Base-by-base conservation (phyloP, 2,888 invertebrate species). In the Eupithecia pulchellata region DNA sequence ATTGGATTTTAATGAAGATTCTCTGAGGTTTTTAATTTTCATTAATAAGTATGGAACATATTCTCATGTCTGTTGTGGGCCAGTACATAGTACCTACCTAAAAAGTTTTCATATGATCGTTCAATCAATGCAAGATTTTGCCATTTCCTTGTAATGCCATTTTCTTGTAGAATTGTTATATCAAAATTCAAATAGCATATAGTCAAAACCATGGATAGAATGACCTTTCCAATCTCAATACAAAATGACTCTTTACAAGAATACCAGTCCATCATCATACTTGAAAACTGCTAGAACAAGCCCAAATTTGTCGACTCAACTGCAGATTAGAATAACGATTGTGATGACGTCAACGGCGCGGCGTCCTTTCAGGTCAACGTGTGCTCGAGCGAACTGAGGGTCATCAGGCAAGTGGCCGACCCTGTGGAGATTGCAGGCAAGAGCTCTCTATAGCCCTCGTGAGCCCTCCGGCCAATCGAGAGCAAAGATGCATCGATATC, bases 291-390 rank as follows among this genome's bases (percentile, higher is more conserved):
- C 57, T 29, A 57, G 29, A 29, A 25, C n/a, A 61, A 20, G 5
- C 20, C 34, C 4, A 32, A 34, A 61, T 32, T 20, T 11, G 32
- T 32, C 61, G n/a, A 34, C 61, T 60, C 61, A 61, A 63, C 57
- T 62, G 62, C 70, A 72, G 69, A 73, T 70, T 68, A 62, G 61
- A 64, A 68, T 74, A 66, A 64, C 75, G 72, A 78, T 67, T 62
- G 72, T 77, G 71, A 75, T 83, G 85, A 87, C 85, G 83, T 86
- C 84, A 84, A 78, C 77, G 62, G 74, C 79, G 82, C 77, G 62
- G 74, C 79, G 82, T 82, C 82, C 83, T 87, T 82, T 81, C 81
- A 85, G 85, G 83, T 85, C 84, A 85, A 85, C 78, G 79, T 83
- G 85, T 83, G 86, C 87, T 89, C 74, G 81, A 84, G 80, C 75